A percentile compares a stretch with the other conserved stretches of the same genome.
phyloP scores from a whole-genome alignment of 2,888 invertebrate genomes.

The Rotaria macrura region DNA sequence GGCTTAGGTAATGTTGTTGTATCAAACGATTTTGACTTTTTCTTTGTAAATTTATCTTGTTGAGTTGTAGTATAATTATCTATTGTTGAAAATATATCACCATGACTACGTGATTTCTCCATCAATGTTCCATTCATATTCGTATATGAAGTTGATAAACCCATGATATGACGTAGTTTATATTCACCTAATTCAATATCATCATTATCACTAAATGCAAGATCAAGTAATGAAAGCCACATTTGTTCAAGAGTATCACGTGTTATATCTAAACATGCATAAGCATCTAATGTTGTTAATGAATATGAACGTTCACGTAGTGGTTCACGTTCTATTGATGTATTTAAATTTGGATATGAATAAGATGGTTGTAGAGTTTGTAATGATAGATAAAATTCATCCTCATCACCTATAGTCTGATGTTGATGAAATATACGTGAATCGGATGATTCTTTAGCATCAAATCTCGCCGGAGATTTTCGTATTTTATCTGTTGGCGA shows the following conservation, averaged over 20 bases:
- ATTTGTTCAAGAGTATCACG: slow-evolving; percentile 9
- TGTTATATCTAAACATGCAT: not conserved
- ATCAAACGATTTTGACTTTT: not conserved
- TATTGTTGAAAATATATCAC: not conserved
- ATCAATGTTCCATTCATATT: not conserved
- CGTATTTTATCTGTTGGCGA: not conserved
- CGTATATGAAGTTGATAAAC: not conserved
- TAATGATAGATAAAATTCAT: not conserved
- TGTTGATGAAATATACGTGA: not conserved
- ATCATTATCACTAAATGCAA: slow-evolving; percentile 2
- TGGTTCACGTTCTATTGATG: not conserved
- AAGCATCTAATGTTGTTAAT: not conserved
- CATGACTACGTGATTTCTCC: slow-evolving; percentile 2
- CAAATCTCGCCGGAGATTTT: not conserved
- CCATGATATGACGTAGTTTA: not conserved
- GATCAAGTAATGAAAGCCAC: not conserved
- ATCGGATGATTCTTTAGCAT: not conserved
- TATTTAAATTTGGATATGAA: not conserved
- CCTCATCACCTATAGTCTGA: not conserved
- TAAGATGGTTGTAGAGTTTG: not conserved
- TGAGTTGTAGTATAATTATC: not conserved
- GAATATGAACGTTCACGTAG: not conserved
- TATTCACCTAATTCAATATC: slow-evolving; percentile 2
- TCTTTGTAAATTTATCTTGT: not conserved
- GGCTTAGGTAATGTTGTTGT: not conserved